Conservation (phyloP, 2,113 vertebrate genomes). For the Parus major region DNA sequence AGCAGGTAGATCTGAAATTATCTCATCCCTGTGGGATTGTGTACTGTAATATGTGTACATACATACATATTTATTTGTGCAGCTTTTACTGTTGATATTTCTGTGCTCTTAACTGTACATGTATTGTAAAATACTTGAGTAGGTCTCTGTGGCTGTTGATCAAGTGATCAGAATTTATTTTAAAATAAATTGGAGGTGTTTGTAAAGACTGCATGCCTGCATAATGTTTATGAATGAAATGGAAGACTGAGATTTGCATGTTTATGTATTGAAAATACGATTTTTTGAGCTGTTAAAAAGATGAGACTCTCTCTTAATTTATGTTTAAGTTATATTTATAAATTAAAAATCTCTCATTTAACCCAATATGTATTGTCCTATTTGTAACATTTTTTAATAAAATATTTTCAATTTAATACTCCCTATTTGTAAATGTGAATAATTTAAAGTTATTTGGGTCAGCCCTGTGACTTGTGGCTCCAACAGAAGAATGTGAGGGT, state of each 20-base stretch:
- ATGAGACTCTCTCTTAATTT: background rate
- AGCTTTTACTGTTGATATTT: background rate
- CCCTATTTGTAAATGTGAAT: background rate
- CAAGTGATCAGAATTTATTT: background rate
- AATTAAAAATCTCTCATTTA: background rate
- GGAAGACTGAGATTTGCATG: background rate
- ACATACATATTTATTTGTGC: background rate
- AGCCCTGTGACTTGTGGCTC: background rate
- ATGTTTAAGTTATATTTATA: conserved; percentile 54
- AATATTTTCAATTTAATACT: background rate
- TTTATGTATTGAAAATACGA: background rate
- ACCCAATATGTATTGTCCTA: background rate
- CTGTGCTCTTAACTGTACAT: background rate
- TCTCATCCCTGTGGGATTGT: conserved; percentile 67
- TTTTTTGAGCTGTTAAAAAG: background rate
- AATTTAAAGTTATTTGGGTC: background rate
- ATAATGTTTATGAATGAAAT: background rate
- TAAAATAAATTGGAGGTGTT: background rate
- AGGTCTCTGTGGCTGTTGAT: background rate
- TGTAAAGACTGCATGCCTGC: background rate
- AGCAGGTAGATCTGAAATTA: background rate
- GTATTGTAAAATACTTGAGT: background rate
- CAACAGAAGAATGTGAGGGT: background rate
- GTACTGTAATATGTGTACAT: conserved; percentile 17
- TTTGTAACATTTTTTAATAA: conserved; percentile 41